Base-by-base conservation (phyloP, 2,888 invertebrate species). In the Heliconius ethilla region DNA sequence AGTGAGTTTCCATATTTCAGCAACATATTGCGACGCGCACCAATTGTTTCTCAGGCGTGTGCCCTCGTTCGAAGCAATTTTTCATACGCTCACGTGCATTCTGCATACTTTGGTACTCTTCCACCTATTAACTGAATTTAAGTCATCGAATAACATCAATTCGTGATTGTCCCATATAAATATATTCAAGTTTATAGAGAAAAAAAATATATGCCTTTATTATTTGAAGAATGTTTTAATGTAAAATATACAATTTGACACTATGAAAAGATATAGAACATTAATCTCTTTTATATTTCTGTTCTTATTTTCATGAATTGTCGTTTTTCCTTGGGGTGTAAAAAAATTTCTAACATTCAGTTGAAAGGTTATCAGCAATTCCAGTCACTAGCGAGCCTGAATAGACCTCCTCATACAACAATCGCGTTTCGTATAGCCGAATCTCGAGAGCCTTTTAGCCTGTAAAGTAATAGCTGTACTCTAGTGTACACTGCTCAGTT, bases 351-450 rank as follows among this genome's bases (percentile, higher is more conserved):
- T 87, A 88, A 82, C 83, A 82, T 85, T 82, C 80, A 84, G 83
- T 83, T 82, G 83, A 85, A 86, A 86, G 86, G 87, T 86, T 89
- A 91, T 91, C 89, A 85, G 82, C 83, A 82, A 90, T 91, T 90
- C 89, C 82, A 84, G 79, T 84, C 86, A 85, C 87, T 86, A 82
- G 82, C 82, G 82, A 78, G 75, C 76, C 84, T 87, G 86, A 90
- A 90, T 88, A 83, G 87, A 84, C 85, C 83, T 84, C 81, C 84
- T 85, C 83, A 80, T 83, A 80, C 88, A 87, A 90, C 89, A 90
- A 90, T 90, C 83, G 86, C 80, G 83, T 81, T 83, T 85, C 86
- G 88, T 87, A 88, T 86, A 86, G 85, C 84, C 82, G 85, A 87
- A 88, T 89, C 45, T 86, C 84, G 85, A 67, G 65, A 76, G 75